Evolutionary conservation across 2,113 vertebrate genomes (phyloP), one percentile per base, ranked within the genome.

Genomic region (Centropus bengalensis): DNA sequence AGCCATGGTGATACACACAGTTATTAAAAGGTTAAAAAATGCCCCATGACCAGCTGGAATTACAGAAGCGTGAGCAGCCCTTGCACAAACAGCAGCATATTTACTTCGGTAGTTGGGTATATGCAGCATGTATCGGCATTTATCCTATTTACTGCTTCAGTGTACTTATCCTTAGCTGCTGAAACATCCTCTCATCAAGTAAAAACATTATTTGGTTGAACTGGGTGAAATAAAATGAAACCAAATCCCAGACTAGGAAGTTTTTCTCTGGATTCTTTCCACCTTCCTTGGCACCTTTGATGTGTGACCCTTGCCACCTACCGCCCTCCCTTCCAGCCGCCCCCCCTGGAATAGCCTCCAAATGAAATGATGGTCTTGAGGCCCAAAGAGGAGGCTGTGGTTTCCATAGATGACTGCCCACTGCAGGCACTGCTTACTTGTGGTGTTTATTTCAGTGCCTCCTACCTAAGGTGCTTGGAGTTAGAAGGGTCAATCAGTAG

Each of bases 241-340:
- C 36, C 56, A 2, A 3, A 75, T 59, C 66, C 79, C 62, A 86
- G 64, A 89, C 30, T 74, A 94, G 88, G 92, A 96, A 93, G 93
- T 94, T 97, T 94, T 91, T 89, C 86, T 86, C 20, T 54, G 74
- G 80, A 82, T 89, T 55, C 0, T 78, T 91, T 92, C 81, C 71
- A 66, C n/a, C 55, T 91, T 49, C 55, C 73, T 92, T 89, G 58
- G 42, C 47, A 49, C 55, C 84, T 98, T 98, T 97, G 96, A 97
- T 97, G 96, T 94, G 70, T 96, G 93, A 94, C 85, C 82, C 96
- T 93, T 93, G 45, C 96, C 88, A 97, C 91, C 96, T 86, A 95
- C 84, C 67, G 44, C 54, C 77, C 83, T 82, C 68, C 78, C 70
- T 76, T 51, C 84, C 92, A 95, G 80, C 81, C 2, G 6, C 73